phyloP scores from a whole-genome alignment of 2,113 vertebrate species.

The Proteles cristata region DNA sequence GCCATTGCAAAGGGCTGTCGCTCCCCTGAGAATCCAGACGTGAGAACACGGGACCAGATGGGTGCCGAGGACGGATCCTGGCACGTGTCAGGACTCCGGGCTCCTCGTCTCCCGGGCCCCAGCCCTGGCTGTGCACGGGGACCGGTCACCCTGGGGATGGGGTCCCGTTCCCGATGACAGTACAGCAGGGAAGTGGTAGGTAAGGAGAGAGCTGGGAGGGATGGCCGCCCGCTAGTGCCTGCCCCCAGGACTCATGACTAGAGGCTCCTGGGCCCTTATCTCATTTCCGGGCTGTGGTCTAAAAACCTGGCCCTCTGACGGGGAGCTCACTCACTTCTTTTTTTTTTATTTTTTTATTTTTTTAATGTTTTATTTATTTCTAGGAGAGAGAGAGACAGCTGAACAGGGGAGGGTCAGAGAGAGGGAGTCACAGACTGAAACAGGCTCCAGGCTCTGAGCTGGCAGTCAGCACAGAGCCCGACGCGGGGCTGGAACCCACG shows the following conservation, averaged over 20 bases:
- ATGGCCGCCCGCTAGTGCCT: accelerated
- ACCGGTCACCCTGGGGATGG: accelerated
- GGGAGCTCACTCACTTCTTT: neutral
- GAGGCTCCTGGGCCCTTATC: neutral
- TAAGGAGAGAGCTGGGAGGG: accelerated
- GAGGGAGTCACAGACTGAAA: no score
- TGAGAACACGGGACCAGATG: accelerated
- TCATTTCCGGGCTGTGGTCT: neutral
- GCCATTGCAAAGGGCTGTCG: neutral
- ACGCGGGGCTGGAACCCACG: no score
- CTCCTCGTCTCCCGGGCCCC: accelerated
- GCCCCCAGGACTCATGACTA: neutral
- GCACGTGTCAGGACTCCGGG: accelerated
- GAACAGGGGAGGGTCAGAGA: no score
- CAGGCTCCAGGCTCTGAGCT: no score
- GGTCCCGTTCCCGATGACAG: accelerated
- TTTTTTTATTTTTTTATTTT: no score
- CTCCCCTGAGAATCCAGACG: neutral
- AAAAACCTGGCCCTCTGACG: neutral
- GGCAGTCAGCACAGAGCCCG: no score
- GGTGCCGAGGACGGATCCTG: accelerated
- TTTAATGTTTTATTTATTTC: no score
- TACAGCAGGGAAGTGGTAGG: accelerated
- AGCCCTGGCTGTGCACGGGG: accelerated
- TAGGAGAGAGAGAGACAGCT: no score